phyloP scores from a whole-genome alignment of 2,797 vertebrate species.

The Salarias fasciatus region DNA sequence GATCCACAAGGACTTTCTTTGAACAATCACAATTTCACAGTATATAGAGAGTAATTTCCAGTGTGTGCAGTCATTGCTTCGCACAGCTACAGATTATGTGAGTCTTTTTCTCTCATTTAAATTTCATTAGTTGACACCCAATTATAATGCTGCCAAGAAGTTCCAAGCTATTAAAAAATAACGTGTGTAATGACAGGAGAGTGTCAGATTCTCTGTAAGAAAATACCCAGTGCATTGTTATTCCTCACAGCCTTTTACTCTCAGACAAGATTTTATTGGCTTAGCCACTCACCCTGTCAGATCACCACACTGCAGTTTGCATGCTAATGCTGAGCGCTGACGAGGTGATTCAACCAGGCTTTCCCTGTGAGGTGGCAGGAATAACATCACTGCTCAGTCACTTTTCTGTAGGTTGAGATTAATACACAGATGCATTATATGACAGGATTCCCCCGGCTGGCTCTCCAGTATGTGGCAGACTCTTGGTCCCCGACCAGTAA shows the following conservation, averaged over 20 bases:
- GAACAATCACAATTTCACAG: no score
- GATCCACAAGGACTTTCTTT: no score
- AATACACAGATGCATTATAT: no score
- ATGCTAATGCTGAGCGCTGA: conserved; percentile 34
- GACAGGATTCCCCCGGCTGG: no score
- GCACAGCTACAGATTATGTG: no score
- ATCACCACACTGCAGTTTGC: conserved; percentile 28
- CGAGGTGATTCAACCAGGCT: conserved; percentile 14
- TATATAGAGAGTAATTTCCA: no score
- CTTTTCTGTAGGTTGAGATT: neutral
- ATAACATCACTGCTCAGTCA: neutral
- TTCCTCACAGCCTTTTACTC: neutral
- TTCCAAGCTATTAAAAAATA: neutral
- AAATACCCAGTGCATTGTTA: neutral
- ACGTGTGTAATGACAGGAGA: neutral
- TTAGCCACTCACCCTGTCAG: conserved; percentile 31
- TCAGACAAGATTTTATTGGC: conserved; percentile 31
- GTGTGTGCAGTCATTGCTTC: no score
- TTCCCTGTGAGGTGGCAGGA: conserved; percentile 11
- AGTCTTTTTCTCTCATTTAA: no score
- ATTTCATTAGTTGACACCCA: neutral
- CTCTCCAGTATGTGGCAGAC: no score
- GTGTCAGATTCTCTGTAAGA: neutral
- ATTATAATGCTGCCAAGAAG: neutral
- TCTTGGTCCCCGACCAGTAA: no score